Base-by-base conservation (phyloP, 2,797 vertebrate species). In the Poecilia picta region DNA sequence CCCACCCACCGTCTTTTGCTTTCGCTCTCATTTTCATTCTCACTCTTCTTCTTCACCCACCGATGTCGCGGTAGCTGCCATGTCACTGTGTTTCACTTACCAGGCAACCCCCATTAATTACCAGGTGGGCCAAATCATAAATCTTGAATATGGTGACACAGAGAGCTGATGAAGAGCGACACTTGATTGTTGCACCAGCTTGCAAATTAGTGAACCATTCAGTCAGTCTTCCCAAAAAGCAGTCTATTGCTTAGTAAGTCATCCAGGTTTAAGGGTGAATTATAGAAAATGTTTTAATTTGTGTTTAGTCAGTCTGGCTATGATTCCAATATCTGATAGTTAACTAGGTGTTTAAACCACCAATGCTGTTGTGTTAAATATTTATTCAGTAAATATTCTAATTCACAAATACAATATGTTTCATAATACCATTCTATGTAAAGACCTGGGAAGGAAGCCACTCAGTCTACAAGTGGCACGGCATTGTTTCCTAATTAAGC, bases 31-130 rank as follows among this genome's bases (percentile, higher is more conserved):
- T 28, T 47, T 46, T 36, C 78, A 62, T 31, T 47, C 51, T 36
- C 78, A 62, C 36, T 45, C 77, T 66, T 41, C 8, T 0, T 66
- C 82, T 84, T 72, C 80, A 81, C 81, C 84, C 71, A 49, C 73
- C 57, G 75, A 73, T 88, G 85, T 85, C 78, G 80, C 87, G 86
- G 80, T 90, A 91, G 82, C 85, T 90, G 89, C 90, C 90, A 83
- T 78, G 83, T 92, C 89, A 88, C 85, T 85, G 77, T 73, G 11
- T 91, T 81, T 85, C 81, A 85, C 78, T 46, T 66, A 85, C 88
- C 82, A 84, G 81, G 73, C 39, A 73, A 78, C 82, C 83, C 84
- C 57, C 51, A 51, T 71, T 92, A 91, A 92, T 93, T 84, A 90
- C 82, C 83, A 86, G 81, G 81, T 85, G 86, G 77, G 83, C 51